Evolutionary conservation across 1,140 invertebrate species (phyloP).

Genomic region (Neodiprion lecontei): DNA sequence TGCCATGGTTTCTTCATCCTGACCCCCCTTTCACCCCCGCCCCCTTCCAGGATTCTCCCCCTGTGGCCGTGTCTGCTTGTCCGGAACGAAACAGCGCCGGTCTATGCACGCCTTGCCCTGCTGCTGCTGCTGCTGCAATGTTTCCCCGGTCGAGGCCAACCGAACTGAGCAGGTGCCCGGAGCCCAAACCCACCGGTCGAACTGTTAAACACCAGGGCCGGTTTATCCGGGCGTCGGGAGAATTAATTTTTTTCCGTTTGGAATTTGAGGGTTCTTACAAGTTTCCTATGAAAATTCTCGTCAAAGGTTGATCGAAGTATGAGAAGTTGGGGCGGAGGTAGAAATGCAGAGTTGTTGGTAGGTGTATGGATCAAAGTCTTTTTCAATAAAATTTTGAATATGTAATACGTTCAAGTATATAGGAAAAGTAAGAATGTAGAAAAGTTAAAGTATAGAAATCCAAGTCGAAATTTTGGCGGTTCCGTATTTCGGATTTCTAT

Average conservation of each 20-base stretch:
- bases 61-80: not conserved
- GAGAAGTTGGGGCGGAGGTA: no score
- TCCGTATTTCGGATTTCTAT: no score
- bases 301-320: not conserved
- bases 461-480: no score
- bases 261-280: not conserved
- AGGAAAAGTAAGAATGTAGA: no score
- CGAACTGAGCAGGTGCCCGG: not conserved
- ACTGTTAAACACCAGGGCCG: not conserved
- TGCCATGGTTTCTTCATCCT: not conserved
- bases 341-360: no score
- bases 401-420: no score
- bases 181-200: not conserved
- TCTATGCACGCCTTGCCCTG: not conserved
- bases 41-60: not conserved
- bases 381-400: no score
- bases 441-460: no score
- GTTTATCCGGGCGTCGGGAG: not conserved
- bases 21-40: not conserved
- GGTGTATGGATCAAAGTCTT: no score
- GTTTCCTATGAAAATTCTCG: not conserved
- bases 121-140: not conserved
- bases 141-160: not conserved
- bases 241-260: not conserved
- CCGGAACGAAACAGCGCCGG: not conserved